A percentile compares a stretch with the other conserved stretches of the same genome.
phyloP scores from a whole-genome alignment of 2,797 vertebrate genomes.

The Oophaga sylvatica region DNA sequence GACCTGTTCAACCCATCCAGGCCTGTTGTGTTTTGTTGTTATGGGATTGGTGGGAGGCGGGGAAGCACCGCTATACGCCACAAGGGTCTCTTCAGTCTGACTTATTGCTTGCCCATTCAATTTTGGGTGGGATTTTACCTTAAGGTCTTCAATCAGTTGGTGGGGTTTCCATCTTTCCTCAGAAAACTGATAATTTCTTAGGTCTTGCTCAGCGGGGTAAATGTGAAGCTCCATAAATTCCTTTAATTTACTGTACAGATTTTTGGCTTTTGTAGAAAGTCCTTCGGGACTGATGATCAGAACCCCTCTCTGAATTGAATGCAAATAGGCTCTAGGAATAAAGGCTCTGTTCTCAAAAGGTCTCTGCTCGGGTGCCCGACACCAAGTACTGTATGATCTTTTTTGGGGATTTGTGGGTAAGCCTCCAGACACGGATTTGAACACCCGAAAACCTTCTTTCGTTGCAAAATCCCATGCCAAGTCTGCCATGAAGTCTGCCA shows the following conservation, averaged over 20 bases:
- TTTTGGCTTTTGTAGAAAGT: constrained; percentile 46
- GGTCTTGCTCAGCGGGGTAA: constrained; percentile 66
- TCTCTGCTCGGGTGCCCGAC: constrained; percentile 12
- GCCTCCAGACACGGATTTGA: constrained; percentile 68
- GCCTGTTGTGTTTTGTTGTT: too few relatives aligned
- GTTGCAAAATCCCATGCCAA: constrained; percentile 82
- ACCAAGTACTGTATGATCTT: constrained; percentile 61
- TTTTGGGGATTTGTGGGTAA: constrained; percentile 35
- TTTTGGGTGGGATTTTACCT: constrained; percentile 64
- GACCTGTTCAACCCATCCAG: too few relatives aligned
- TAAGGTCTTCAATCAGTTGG: constrained; percentile 66
- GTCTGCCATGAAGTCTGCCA: constrained; percentile 70
- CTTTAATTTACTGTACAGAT: constrained; percentile 61
- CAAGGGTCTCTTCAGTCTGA: too few relatives aligned
- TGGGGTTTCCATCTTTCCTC: constrained; percentile 57
- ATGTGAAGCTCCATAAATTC: constrained; percentile 62
- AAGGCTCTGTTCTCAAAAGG: neutral
- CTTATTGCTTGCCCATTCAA: too few relatives aligned
- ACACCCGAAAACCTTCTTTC: constrained; percentile 82
- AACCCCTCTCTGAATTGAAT: constrained; percentile 20
- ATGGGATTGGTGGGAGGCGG: too few relatives aligned
- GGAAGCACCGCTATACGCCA: too few relatives aligned
- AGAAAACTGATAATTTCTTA: constrained; percentile 63
- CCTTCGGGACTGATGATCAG: constrained; percentile 60
- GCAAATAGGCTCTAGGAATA: neutral